These are phyloP conservation scores for Pangasius sanitwongsei DNA, from an alignment of 2,797 vertebrate species.

Conservation along the genomic window DNA sequence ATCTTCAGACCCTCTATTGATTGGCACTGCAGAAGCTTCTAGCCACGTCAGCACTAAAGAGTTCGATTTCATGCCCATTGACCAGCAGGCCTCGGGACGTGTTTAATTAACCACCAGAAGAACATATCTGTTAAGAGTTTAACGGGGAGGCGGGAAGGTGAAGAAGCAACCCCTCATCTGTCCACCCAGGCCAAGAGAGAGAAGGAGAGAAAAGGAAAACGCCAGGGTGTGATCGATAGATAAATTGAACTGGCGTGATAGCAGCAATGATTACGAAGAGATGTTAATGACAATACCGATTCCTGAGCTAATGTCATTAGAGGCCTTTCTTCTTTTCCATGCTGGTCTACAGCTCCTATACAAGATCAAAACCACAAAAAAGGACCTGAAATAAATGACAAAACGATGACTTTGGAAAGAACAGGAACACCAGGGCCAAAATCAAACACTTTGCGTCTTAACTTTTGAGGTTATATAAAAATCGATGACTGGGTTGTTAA, in stretches of 20 bases:
- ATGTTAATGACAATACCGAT: slow-evolving; percentile 63
- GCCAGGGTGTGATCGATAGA: slow-evolving; percentile 65
- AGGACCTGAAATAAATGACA: slow-evolving; percentile 55
- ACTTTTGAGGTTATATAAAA: slow-evolving; percentile 65
- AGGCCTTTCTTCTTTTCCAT: slow-evolving; percentile 34
- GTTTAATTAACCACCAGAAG: slow-evolving; percentile 69
- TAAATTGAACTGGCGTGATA: slow-evolving; percentile 61
- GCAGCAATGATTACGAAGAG: slow-evolving; percentile 61
- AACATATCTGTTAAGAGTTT: slow-evolving; percentile 60
- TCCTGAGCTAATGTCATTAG: slow-evolving; percentile 62
- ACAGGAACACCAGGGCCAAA: slow-evolving; percentile 42
- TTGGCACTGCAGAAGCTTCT: slow-evolving; percentile 58
- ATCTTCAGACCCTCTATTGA: slow-evolving; percentile 62
- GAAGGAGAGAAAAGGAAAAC: not conserved
- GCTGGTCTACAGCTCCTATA: not conserved
- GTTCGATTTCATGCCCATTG: slow-evolving; percentile 63
- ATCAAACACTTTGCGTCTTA: slow-evolving; percentile 58
- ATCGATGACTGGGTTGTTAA: slow-evolving; percentile 59
- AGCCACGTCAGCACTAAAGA: slow-evolving; percentile 61
- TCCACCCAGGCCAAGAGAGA: slow-evolving; percentile 48
- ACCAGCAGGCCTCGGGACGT: slow-evolving; percentile 60
- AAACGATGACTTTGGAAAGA: slow-evolving; percentile 13
- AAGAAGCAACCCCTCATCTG: slow-evolving; percentile 45
- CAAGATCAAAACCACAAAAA: not conserved
- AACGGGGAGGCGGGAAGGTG: slow-evolving; percentile 44